Percentiles rank a stretch among this genome's conserved stretches.
phyloP scores from a whole-genome alignment of 1,140 invertebrate genomes.

The Tenebrio molitor region DNA sequence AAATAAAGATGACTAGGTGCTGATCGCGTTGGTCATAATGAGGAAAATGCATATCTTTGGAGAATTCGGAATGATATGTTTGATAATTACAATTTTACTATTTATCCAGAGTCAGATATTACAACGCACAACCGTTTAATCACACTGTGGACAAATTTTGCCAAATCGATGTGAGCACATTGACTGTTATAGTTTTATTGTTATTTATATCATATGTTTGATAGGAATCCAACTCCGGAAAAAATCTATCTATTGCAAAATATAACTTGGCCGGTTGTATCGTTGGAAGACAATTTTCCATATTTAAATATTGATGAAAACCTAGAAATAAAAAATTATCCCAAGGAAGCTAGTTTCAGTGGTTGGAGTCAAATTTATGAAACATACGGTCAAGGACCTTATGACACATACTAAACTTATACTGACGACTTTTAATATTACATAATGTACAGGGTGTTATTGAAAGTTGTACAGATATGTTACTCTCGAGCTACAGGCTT shows the following conservation, averaged over 20 bases:
- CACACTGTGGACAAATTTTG: conserved; percentile 45
- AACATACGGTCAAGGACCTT: background rate
- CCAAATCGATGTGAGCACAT: conserved; percentile 37
- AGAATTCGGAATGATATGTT: background rate
- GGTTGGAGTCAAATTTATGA: background rate
- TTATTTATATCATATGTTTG: conserved; percentile 6
- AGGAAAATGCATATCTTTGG: conserved; percentile 41
- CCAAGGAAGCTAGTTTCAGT: background rate
- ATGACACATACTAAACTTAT: background rate
- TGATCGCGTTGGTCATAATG: conserved; percentile 33
- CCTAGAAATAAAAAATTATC: conserved; percentile 1
- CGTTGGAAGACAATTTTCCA: background rate
- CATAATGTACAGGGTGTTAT: too few relatives aligned
- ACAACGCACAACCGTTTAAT: conserved; percentile 16
- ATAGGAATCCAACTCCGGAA: conserved; percentile 26
- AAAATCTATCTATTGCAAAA: conserved; percentile 21
- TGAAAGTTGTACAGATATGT: too few relatives aligned
- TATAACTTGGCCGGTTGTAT: conserved; percentile 10
- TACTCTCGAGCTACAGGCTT: too few relatives aligned
- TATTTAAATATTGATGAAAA: background rate
- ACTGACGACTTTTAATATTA: too few relatives aligned
- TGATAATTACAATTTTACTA: conserved; percentile 6
- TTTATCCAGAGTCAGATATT: conserved; percentile 18
- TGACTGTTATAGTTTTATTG: background rate
- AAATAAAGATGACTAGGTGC: conserved; percentile 22